Conservation (phyloP, 2,113 vertebrate species). For the Aramus guarauna region DNA sequence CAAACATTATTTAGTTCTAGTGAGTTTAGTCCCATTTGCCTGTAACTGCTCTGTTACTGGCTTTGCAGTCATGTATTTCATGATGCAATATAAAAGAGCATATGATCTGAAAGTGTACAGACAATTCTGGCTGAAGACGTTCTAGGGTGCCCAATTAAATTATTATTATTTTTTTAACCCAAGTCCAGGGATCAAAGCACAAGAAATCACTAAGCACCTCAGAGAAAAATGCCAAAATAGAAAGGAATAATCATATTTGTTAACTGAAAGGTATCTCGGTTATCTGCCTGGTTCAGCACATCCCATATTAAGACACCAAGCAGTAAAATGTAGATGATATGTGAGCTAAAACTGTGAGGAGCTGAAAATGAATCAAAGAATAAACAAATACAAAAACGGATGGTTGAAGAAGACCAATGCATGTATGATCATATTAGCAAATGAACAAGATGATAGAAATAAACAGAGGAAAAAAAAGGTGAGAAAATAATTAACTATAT, state of each 20-base stretch:
- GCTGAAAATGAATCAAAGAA: not conserved
- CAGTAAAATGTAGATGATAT: not conserved
- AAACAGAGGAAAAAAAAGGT: not conserved
- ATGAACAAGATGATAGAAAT: not conserved
- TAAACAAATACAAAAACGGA: not conserved
- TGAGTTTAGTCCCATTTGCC: not conserved
- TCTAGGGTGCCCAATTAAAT: not conserved
- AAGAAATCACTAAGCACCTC: not conserved
- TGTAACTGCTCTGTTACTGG: not conserved
- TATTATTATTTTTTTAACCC: not conserved
- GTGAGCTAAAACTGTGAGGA: not conserved
- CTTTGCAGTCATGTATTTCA: not conserved
- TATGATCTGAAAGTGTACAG: not conserved
- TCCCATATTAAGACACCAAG: not conserved
- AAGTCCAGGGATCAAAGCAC: not conserved
- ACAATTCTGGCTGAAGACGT: not conserved
- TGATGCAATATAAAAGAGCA: not conserved
- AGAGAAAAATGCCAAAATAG: not conserved
- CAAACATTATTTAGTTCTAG: not conserved
- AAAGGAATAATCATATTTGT: not conserved
- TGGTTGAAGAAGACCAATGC: not conserved
- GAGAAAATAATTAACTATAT: not conserved
- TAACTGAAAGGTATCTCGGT: not conserved
- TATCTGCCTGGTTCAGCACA: not conserved
- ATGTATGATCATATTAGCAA: not conserved